A percentile compares a stretch with the other conserved stretches of the same genome.
Evolutionary conservation across 1,140 invertebrate species (phyloP).

Genomic region (Panagrolaimus sp.): DNA sequence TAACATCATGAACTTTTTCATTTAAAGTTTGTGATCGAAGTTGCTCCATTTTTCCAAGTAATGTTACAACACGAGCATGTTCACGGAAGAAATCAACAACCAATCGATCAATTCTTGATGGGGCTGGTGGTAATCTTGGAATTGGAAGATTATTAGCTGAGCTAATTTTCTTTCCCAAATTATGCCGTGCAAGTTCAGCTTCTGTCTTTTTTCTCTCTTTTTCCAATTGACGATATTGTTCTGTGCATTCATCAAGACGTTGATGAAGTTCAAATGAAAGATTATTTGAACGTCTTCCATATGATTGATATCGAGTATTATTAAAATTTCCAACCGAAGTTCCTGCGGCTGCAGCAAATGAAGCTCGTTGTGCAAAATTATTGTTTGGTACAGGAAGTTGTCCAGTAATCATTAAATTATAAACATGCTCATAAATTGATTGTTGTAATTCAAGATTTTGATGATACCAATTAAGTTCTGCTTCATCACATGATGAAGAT

Average conservation of each 20-base stretch:
- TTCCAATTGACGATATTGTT: constrained; percentile 74
- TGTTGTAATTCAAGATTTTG: constrained; percentile 47
- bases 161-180: constrained; percentile 74
- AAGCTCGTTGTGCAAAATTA: neutral
- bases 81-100: constrained; percentile 76
- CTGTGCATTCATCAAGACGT: constrained; percentile 71
- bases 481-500: constrained; percentile 36
- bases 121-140: constrained; percentile 71
- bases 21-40: constrained; percentile 36
- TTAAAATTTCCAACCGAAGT: neutral
- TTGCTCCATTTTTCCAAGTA: constrained; percentile 56
- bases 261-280: constrained; percentile 23
- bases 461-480: constrained; percentile 41
- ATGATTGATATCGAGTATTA: constrained; percentile 11
- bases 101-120: constrained; percentile 74
- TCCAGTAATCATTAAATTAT: constrained; percentile 29
- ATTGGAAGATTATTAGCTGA: constrained; percentile 75
- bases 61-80: constrained; percentile 66
- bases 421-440: constrained; percentile 45
- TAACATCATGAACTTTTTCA: constrained; percentile 40
- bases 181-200: constrained; percentile 72
- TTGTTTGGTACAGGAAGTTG: constrained; percentile 20
- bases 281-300: neutral
- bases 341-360: neutral
- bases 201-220: constrained; percentile 77